Base-by-base conservation (phyloP, 2,113 vertebrate genomes). In the Pyxicephalus adspersus region DNA sequence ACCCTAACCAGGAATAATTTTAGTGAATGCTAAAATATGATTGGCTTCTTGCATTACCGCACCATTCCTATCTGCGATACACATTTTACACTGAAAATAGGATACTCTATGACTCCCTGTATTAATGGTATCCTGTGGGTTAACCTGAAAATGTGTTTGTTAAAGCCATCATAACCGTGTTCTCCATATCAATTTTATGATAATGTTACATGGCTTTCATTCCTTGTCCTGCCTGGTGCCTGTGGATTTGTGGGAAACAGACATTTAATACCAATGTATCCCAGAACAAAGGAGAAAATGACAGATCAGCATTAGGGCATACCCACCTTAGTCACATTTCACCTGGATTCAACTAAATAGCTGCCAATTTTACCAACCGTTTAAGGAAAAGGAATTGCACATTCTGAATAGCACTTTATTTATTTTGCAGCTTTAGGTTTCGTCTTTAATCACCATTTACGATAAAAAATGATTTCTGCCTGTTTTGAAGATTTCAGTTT, bases 181-280 rank as follows among this genome's bases (percentile, higher is more conserved):
- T 94, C 88, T 90, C 87, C 91, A 89, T 92, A 93, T 95, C 93
- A 94, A 96, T 97, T 96, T 95, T 94, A 91, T 86, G 93, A 93
- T 94, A 94, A 88, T 91, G 91, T 95, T 95, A 94, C 92, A 90
- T 84, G 83, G 77, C 83, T 89, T 89, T 88, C 89, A 72, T 54
- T 86, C 83, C 85, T 86, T 83, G 89, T 88, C 93, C 91, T 83
- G 83, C 90, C 86, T 90, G 90, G 89, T 90, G 90, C 92, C 92
- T 92, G 89, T 64, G 90, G 89, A 92, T 93, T 94, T 93, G 93
- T 96, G 95, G 95, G 93, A 94, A 95, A 95, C 92, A 90, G 92
- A 95, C 94, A 96, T 95, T 96, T 92, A 95, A 96, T 96, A 94
- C 92, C 84, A 90, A 83, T 83, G 88, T 88, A 94, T 91, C 94